A percentile compares a stretch with the other conserved stretches of the same genome.
Conservation (phyloP, 2,113 vertebrate species). For the Cranoglanis bouderius region DNA sequence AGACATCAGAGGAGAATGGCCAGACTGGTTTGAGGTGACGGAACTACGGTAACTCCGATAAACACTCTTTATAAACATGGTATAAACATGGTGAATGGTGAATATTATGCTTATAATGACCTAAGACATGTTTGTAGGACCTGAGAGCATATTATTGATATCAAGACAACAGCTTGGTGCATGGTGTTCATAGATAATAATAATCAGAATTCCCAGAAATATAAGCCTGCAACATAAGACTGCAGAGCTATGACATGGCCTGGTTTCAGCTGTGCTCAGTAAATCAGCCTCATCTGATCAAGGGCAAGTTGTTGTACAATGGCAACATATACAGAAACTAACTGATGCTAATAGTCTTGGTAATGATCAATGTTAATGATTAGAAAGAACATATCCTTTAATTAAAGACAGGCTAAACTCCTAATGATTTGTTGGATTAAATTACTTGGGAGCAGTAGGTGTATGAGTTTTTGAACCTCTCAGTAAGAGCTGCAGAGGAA, state of each 20-base stretch:
- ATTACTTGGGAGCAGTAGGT: background rate
- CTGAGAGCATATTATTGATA: background rate
- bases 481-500: conserved; percentile 2
- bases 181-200: background rate
- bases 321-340: background rate
- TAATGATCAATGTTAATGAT: conserved; percentile 7
- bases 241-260: background rate
- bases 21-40: background rate
- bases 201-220: conserved; percentile 1
- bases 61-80: background rate
- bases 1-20: background rate
- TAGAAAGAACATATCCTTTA: background rate
- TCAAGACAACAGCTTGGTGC: background rate
- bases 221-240: background rate
- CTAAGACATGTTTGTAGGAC: background rate
- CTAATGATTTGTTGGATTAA: conserved; percentile 25
- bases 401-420: conserved; percentile 17
- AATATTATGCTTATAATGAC: background rate
- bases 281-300: background rate
- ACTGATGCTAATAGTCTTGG: background rate
- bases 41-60: background rate
- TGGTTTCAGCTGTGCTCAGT: background rate
- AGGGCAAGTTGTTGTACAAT: background rate
- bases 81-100: background rate
- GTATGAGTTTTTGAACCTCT: conserved; percentile 13